Evolutionary conservation across 2,888 invertebrate species (phyloP).

Genomic region (Colostygia pectinataria): DNA sequence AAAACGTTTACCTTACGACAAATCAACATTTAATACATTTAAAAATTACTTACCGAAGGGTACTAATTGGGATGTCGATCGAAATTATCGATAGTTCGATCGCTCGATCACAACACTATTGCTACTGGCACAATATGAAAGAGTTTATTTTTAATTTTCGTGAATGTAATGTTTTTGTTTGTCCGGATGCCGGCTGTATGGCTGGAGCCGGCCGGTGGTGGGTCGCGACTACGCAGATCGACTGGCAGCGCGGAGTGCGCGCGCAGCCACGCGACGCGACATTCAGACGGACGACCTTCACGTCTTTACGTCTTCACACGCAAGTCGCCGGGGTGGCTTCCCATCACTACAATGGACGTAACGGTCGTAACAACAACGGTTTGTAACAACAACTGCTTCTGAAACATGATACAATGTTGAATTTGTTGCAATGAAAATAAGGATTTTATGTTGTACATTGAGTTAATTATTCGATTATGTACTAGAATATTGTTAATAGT

Average conservation of each 20-base stretch:
- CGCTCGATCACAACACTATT: conserved; percentile 35
- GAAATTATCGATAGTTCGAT: conserved; percentile 17
- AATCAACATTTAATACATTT: conserved; percentile 59
- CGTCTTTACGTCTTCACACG: too few relatives aligned
- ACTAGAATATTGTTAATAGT: too few relatives aligned
- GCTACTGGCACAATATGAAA: conserved; percentile 26
- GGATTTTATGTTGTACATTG: too few relatives aligned
- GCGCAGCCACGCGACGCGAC: conserved; percentile 55
- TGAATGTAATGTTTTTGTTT: conserved; percentile 38
- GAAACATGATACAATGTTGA: neutral
- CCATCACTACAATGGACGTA: conserved; percentile 27
- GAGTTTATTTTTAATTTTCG: conserved; percentile 29
- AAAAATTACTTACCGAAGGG: conserved; percentile 59
- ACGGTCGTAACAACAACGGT: conserved; percentile 2
- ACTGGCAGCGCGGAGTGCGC: conserved; percentile 57
- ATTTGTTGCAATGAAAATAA: too few relatives aligned
- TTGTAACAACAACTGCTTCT: conserved; percentile 9
- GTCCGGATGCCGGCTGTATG: conserved; percentile 38
- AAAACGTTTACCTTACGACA: conserved; percentile 68
- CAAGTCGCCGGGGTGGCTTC: conserved; percentile 30
- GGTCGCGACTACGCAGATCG: conserved; percentile 70
- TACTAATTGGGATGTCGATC: conserved; percentile 32
- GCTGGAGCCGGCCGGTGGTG: conserved; percentile 54
- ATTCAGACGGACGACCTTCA: conserved; percentile 56
- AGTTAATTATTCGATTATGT: too few relatives aligned